Conservation (phyloP, 1,140 invertebrate species). For the Pogonognathellus flavescens region DNA sequence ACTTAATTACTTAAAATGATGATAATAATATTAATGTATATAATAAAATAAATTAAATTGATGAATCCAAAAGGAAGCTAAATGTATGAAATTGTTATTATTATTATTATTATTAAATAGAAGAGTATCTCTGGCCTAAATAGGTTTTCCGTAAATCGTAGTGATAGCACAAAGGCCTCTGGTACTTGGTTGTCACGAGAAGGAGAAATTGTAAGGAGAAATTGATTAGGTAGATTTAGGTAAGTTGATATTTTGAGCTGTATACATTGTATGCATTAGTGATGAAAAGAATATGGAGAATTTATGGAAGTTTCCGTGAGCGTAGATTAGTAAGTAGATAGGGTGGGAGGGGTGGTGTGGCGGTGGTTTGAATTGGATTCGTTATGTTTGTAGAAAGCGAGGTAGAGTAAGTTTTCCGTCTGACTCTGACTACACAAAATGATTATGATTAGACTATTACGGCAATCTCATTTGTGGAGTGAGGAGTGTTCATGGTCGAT, state of each 20-base stretch:
- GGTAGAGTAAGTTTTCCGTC: background rate
- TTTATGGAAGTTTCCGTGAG: constrained; percentile 18
- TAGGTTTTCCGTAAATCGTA: too few species aligned
- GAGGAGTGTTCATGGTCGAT: constrained; percentile 65
- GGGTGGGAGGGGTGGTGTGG: constrained; percentile 38
- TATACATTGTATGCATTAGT: constrained; percentile 16
- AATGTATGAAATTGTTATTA: too few species aligned
- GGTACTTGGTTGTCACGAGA: too few species aligned
- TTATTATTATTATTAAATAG: too few species aligned
- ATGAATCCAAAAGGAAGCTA: too few species aligned
- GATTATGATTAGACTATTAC: constrained; percentile 56
- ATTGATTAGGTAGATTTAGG: background rate
- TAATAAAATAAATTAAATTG: too few species aligned
- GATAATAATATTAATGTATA: too few species aligned
- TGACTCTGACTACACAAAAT: constrained; percentile 36
- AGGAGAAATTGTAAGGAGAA: too few species aligned
- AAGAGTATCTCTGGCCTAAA: too few species aligned
- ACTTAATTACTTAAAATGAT: too few species aligned
- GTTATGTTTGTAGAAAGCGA: constrained; percentile 4
- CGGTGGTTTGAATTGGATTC: constrained; percentile 11
- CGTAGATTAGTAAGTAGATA: constrained; percentile 17
- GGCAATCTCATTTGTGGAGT: constrained; percentile 60
- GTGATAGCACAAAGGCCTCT: too few species aligned
- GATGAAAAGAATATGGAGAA: constrained; percentile 25
- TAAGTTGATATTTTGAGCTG: constrained; percentile 30